phyloP scores from a whole-genome alignment of 2,797 vertebrate species.

The Tokudaia tokunoshimensis region DNA sequence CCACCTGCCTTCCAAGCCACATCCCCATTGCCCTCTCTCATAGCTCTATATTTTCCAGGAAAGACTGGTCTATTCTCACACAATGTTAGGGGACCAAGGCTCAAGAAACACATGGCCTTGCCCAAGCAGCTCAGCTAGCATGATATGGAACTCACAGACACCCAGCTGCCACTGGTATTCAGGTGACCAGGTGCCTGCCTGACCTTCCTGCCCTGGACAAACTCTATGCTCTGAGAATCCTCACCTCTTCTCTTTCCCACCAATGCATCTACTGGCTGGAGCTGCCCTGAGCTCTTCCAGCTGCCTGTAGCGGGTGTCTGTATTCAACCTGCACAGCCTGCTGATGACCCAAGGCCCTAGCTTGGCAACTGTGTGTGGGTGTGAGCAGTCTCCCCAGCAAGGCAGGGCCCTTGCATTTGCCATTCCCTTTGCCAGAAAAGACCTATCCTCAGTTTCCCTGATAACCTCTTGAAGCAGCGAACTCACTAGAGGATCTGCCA shows the following conservation, averaged over 20 bases:
- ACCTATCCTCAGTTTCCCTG: neutral
- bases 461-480: neutral
- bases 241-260: neutral
- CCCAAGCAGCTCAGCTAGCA: neutral
- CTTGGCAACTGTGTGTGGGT: neutral
- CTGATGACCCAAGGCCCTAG: neutral
- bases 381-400: neutral
- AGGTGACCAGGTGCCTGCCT: neutral
- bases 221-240: neutral
- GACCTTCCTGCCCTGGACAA: neutral
- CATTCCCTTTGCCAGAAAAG: neutral
- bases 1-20: neutral
- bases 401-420: neutral
- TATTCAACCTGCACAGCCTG: neutral
- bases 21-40: too few relatives aligned
- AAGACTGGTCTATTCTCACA: neutral
- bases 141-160: too few relatives aligned
- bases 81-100: neutral
- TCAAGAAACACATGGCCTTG: too few relatives aligned
- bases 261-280: neutral
- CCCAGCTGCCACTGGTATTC: neutral
- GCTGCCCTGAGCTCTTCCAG: neutral
- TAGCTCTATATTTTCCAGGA: neutral
- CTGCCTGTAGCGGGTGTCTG: neutral
- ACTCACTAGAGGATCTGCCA: neutral